These are phyloP conservation scores for Metalampra italica DNA, from an alignment of 2,888 invertebrate genomes.

Conservation along the genomic window DNA sequence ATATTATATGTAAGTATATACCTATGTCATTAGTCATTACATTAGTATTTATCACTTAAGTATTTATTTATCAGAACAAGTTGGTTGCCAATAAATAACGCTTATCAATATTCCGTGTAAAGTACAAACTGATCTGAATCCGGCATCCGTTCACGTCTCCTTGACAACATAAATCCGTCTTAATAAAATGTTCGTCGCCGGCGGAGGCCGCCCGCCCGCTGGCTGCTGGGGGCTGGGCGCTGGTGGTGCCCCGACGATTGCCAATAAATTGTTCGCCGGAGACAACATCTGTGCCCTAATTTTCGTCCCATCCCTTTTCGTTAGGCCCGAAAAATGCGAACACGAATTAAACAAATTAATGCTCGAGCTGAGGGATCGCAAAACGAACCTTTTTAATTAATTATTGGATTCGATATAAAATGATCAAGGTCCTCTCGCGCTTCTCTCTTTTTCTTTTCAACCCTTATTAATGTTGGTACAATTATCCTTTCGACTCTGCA, in stretches of 20 bases:
- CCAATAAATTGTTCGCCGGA: conserved; percentile 1
- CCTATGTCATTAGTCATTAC: no score
- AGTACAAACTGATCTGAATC: not conserved
- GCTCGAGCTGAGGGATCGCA: not conserved
- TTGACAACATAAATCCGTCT: conserved; percentile 1
- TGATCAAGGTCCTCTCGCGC: not conserved
- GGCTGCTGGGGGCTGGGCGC: not conserved
- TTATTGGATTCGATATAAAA: not conserved
- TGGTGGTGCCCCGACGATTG: not conserved
- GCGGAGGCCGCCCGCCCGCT: no score
- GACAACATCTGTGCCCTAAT: conserved; percentile 1
- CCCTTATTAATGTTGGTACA: no score
- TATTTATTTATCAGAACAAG: no score
- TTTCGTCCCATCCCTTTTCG: not conserved
- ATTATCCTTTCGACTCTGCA: no score
- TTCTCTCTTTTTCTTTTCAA: no score
- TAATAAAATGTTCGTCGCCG: not conserved
- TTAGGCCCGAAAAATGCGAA: not conserved
- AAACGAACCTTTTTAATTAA: not conserved
- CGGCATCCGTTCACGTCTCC: not conserved
- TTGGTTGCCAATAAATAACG: not conserved
- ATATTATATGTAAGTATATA: no score
- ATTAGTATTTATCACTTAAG: no score
- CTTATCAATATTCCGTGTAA: not conserved
- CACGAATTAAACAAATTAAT: conserved; percentile 1